These are phyloP conservation scores for Synanceia verrucosa DNA, from an alignment of 2,797 vertebrate species.

Conservation along the genomic window DNA sequence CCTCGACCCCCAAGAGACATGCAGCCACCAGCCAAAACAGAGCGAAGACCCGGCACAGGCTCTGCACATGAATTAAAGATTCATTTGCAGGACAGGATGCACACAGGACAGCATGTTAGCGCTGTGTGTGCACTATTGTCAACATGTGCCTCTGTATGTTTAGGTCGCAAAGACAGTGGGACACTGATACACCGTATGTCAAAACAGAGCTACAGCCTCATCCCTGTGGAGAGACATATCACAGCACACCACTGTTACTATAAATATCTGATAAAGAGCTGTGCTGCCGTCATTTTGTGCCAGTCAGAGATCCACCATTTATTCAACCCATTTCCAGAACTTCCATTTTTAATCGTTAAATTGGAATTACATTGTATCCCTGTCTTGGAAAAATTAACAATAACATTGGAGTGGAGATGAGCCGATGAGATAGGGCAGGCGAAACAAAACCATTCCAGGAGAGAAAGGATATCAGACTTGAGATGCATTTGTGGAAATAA, in stretches of 20 bases:
- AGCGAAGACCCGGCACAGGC: background rate
- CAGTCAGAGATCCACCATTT: slow-evolving; percentile 54
- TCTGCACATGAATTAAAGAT: slow-evolving; percentile 65
- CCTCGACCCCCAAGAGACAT: background rate
- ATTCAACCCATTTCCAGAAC: slow-evolving; percentile 64
- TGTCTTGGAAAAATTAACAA: slow-evolving; percentile 67
- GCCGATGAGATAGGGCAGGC: slow-evolving; percentile 61
- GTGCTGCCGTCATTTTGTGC: slow-evolving; percentile 45
- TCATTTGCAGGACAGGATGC: slow-evolving; percentile 25
- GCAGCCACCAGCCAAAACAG: slow-evolving; percentile 46
- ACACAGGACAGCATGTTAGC: slow-evolving; percentile 39
- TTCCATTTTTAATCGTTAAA: slow-evolving; percentile 60
- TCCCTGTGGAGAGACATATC: slow-evolving; percentile 56
- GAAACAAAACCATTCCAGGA: slow-evolving; percentile 68
- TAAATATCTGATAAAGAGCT: slow-evolving; percentile 54
- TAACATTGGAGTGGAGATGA: slow-evolving; percentile 64
- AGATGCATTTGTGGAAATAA: slow-evolving; percentile 69
- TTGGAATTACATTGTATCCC: slow-evolving; percentile 46
- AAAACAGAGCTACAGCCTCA: slow-evolving; percentile 38
- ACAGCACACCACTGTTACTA: slow-evolving; percentile 38
- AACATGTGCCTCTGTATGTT: slow-evolving; percentile 58
- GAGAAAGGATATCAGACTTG: slow-evolving; percentile 59
- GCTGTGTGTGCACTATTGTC: slow-evolving; percentile 42
- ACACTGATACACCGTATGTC: slow-evolving; percentile 50
- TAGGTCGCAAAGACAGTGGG: slow-evolving; percentile 56